A percentile compares a stretch with the other conserved stretches of the same genome.
phyloP scores from a whole-genome alignment of 2,797 vertebrate genomes.

The Amniataba percoides region DNA sequence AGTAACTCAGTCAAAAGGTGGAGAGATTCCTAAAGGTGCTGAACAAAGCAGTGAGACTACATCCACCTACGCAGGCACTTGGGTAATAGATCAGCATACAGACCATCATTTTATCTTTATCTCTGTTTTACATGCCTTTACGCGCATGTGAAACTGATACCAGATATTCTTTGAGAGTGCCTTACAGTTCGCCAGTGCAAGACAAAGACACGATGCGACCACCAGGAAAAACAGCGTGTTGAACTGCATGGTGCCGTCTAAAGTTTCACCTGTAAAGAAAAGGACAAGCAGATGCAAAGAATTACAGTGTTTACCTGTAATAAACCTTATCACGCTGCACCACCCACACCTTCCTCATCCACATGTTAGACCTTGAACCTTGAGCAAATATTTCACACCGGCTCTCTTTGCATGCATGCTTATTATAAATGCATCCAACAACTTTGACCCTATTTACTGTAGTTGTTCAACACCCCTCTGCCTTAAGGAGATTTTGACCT shows the following conservation, averaged over 20 bases:
- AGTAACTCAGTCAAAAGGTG: background rate
- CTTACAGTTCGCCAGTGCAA: slow-evolving; percentile 82
- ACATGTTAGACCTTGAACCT: slow-evolving; percentile 53
- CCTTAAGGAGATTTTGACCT: background rate
- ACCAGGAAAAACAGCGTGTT: slow-evolving; percentile 67
- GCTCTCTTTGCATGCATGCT: background rate
- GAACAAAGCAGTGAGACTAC: background rate
- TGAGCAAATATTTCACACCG: slow-evolving; percentile 25
- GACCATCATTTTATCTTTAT: slow-evolving; percentile 37
- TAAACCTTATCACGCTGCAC: slow-evolving; percentile 51
- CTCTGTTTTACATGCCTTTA: slow-evolving; percentile 3
- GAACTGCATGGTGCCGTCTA: slow-evolving; percentile 76
- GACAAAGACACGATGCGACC: slow-evolving; percentile 64
- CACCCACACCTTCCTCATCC: background rate
- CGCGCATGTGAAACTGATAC: background rate
- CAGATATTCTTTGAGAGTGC: background rate
- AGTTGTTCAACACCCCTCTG: background rate
- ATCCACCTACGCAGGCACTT: background rate
- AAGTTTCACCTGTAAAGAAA: slow-evolving; percentile 45
- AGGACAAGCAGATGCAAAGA: slow-evolving; percentile 10
- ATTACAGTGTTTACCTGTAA: background rate
- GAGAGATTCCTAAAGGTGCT: background rate
- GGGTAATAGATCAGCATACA: slow-evolving; percentile 27
- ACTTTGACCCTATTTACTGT: background rate
- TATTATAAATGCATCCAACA: background rate